Conservation (phyloP, 2,797 vertebrate species). For the Coregonus sp. region DNA sequence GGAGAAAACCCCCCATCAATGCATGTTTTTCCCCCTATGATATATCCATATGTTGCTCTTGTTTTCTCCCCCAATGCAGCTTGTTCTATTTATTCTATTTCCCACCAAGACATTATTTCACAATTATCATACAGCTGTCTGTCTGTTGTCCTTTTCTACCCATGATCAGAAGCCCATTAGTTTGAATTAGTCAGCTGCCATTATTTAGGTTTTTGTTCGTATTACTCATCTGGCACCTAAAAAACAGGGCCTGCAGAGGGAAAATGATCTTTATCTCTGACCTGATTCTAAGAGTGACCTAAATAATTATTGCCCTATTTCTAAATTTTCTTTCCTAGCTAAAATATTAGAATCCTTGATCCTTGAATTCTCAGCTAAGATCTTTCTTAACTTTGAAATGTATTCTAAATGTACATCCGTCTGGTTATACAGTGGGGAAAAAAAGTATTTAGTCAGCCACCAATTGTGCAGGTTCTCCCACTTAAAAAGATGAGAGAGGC, state of each 20-base stretch:
- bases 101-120: slow-evolving; percentile 4
- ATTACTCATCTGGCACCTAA: slow-evolving; percentile 11
- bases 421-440: too few relatives aligned
- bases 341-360: too few relatives aligned
- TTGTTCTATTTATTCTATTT: slow-evolving; percentile 17
- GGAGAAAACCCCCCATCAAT: slow-evolving; percentile 10
- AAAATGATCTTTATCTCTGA: slow-evolving; percentile 21
- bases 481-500: too few relatives aligned
- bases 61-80: slow-evolving; percentile 11
- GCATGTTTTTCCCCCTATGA: slow-evolving; percentile 11
- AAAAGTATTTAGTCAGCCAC: too few relatives aligned
- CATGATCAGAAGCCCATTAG: slow-evolving; percentile 1
- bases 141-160: slow-evolving; percentile 19
- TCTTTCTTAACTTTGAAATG: too few relatives aligned
- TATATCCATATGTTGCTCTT: slow-evolving; percentile 36
- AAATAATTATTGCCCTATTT: too few relatives aligned
- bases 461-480: too few relatives aligned
- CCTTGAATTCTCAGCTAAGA: too few relatives aligned
- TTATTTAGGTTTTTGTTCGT: slow-evolving; percentile 18
- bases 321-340: too few relatives aligned
- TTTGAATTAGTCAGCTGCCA: slow-evolving; percentile 33
- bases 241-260: slow-evolving; percentile 15
- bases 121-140: slow-evolving; percentile 16
- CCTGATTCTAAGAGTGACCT: slow-evolving; percentile 23
- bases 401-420: too few relatives aligned